Evolutionary conservation across 37 sponge, comb jelly and placozoan species (phyloP), one percentile per base, ranked within the genome.

Genomic region (Oscarella lobularis): DNA sequence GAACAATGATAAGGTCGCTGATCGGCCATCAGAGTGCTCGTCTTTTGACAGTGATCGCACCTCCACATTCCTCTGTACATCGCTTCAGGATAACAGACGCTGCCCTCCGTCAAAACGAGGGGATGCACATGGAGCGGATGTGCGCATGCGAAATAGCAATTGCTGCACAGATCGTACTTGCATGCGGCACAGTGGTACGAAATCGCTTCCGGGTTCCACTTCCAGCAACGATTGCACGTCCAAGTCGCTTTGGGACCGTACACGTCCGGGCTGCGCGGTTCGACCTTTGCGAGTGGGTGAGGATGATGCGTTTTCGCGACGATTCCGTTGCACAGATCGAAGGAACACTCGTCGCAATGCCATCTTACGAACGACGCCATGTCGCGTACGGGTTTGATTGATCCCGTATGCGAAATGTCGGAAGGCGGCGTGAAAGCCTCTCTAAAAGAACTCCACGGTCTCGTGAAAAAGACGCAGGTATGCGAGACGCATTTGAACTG

Each of bases 61-160:
- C 5, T 34, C 71, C 71, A 68, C 35, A 5, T 5, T 5, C 31
- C 71, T 5, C 33, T 68, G 29, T 68, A 4, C 35, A 34, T 5
- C 71, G 4, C 71, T n/a, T n/a, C n/a, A n/a, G n/a, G n/a, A 14
- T 68, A 68, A 35, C 5, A 5, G 4, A 68, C 71, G 31, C 31
- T 5, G 31, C 35, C 71, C 5, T 68, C 71, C 5, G 71, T 20
- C 71, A 68, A 35, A 5, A 4, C 5, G 29, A 68, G 71, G 4
- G 71, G 71, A 14, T 68, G 71, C 71, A 34, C 71, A 14, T 68
- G 71, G 35, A 68, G 71, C 31, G 71, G 71, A 68, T 68, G 71
- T 34, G 31, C 6, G 31, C 4, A 20, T 35, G 29, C 6, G 31
- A 34, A 35, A 4, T 34, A 29, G 71, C 71, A 68, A 4, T 5